Evolutionary conservation across 2,113 vertebrate species (phyloP).

Genomic region (Grus americana): DNA sequence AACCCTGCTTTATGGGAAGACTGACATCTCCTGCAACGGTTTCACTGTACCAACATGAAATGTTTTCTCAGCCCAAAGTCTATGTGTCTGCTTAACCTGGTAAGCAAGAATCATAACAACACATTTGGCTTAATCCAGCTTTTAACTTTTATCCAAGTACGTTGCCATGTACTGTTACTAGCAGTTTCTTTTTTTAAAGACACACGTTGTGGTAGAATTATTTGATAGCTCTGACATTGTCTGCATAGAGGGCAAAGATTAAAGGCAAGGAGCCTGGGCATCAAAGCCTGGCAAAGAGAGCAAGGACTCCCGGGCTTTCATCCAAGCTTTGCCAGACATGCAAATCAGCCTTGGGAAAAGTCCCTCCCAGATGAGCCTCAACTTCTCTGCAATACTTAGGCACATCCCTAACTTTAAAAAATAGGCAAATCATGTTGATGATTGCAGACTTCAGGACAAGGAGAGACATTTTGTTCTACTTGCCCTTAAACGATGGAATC

Average conservation of each 20-base stretch:
- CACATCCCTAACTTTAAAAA: background rate
- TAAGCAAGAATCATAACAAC: background rate
- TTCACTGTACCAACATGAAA: background rate
- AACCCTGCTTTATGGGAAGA: background rate
- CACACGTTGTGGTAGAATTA: background rate
- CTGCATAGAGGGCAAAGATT: background rate
- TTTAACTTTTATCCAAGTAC: background rate
- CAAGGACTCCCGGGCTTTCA: background rate
- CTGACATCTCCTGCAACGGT: background rate
- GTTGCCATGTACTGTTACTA: background rate
- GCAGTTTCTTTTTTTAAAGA: background rate
- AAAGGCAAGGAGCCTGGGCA: background rate
- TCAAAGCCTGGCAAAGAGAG: slow-evolving; percentile 20
- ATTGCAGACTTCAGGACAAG: background rate
- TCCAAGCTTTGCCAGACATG: slow-evolving; percentile 18
- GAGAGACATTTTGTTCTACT: slow-evolving; percentile 17
- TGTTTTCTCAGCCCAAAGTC: background rate
- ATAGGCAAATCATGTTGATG: slow-evolving; percentile 2
- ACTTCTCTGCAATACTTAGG: background rate
- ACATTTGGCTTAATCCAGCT: background rate
- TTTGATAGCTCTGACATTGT: background rate
- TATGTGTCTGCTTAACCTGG: background rate
- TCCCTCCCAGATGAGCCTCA: background rate
- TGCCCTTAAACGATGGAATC: slow-evolving; percentile 19
- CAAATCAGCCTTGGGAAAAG: slow-evolving; percentile 11